Evolutionary conservation across 1,140 invertebrate genomes (phyloP), one percentile per base, ranked within the genome.

Genomic region (Dreissena polymorpha): DNA sequence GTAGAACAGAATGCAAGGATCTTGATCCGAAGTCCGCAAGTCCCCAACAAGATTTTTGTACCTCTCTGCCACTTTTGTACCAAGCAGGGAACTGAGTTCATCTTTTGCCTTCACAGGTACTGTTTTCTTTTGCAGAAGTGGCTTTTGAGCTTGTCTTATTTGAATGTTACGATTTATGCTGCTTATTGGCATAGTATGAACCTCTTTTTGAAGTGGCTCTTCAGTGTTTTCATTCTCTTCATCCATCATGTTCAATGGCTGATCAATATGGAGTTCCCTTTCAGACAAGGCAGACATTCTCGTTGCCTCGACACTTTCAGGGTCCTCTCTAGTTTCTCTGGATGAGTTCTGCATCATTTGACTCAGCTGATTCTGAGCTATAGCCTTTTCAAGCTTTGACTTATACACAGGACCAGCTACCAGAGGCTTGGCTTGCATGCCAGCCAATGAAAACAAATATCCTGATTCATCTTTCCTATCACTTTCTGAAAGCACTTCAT

Each of bases 361-460:
- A 21, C 65, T 78, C 12, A 78, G 50, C 57, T 68, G 55, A 57
- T 82, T 82, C 21, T 82, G 79, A 13, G 79, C 79, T 23, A 82
- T 72, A n/a, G 79, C 79, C 23, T 82, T 82, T 65, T 82, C 79
- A 13, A 82, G 50, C 53, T 82, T 82, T 7, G 79, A 82, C 57
- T 82, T 82, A 72, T 82, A 82, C 3, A 82, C 79, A 65, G 79
- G 79, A 51, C 70, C 74, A n/a, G 70, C 21, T 10, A 68, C 25
- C 13, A 64, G 8, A 64, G 53, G 50, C 21, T 60, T 18, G 16
- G 21, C 57, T 60, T 18, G 21, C 16, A 23, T n/a, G 21, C 16
- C 16, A 18, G 21, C 21, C 21, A 60, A 60, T n/a, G 57, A 60
- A 60, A n/a, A 60, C 21, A 23, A 18, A 60, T 60, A 60, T 60